A percentile compares a stretch with the other conserved stretches of the same genome.
These are phyloP conservation scores for Drosophila parvula DNA, from an alignment of 1,140 invertebrate genomes.

Conservation along the genomic window DNA sequence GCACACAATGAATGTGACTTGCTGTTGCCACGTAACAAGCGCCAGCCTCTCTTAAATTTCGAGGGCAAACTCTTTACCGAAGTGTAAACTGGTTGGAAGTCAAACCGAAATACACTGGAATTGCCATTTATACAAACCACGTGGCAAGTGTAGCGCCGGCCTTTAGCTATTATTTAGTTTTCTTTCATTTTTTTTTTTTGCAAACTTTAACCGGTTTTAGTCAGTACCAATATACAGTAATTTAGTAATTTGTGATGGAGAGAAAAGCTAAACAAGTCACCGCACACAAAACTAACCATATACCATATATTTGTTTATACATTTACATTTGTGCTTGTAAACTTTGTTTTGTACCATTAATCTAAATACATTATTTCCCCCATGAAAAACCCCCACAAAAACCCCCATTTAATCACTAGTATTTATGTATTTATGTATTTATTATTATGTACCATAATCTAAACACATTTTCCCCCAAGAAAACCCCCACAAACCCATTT, in stretches of 20 bases:
- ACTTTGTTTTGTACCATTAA: neutral
- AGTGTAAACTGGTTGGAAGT: constrained; percentile 12
- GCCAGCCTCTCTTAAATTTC: constrained; percentile 2
- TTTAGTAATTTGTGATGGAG: neutral
- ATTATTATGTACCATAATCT: neutral
- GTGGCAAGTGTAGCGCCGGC: constrained; percentile 28
- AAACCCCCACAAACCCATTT: neutral
- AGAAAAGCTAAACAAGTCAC: neutral
- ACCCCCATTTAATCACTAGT: neutral
- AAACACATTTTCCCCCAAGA: neutral
- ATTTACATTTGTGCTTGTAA: neutral
- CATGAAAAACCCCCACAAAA: neutral
- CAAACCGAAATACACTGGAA: neutral
- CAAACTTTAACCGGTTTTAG: constrained; percentile 26
- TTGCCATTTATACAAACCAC: constrained; percentile 22
- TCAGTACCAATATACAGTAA: constrained; percentile 2
- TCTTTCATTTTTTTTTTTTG: constrained; percentile 2
- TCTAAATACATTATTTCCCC: neutral
- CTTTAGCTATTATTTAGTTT: neutral
- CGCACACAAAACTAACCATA: neutral
- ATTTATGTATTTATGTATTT: no score
- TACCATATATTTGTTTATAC: neutral
- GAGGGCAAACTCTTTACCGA: constrained; percentile 17
- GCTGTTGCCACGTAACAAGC: constrained; percentile 27
- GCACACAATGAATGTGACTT: neutral